A percentile compares a stretch with the other conserved stretches of the same genome.
Evolutionary conservation across 1,140 invertebrate species (phyloP).

Genomic region (Steinernema khuongi): DNA sequence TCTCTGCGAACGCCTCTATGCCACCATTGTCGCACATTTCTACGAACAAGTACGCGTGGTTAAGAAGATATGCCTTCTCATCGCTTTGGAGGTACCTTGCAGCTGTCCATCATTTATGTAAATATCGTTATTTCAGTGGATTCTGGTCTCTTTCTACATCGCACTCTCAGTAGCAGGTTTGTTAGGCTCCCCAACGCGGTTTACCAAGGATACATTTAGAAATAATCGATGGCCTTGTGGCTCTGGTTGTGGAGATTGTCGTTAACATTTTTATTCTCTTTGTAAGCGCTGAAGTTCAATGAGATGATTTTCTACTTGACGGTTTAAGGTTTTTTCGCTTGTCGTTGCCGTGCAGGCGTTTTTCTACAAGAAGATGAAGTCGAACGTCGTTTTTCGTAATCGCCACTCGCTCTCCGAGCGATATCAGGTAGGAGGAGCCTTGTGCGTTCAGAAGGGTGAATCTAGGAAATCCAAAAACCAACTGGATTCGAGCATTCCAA

Average conservation of each 20-base stretch:
- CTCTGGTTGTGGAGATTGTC: neutral
- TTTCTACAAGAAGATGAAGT: neutral
- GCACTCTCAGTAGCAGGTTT: neutral
- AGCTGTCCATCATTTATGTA: neutral
- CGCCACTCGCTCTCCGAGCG: neutral
- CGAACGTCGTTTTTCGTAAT: neutral
- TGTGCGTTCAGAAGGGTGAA: too few relatives aligned
- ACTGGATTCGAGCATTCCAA: neutral
- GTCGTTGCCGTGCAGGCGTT: neutral
- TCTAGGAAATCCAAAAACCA: neutral
- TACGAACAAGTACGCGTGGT: neutral
- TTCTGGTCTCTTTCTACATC: neutral
- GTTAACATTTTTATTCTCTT: neutral
- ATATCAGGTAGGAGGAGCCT: neutral
- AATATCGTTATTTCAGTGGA: neutral
- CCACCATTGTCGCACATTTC: neutral
- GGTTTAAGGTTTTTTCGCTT: neutral
- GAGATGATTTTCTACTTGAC: neutral
- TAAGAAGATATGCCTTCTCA: neutral
- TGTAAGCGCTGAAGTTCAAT: neutral
- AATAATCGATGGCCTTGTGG: neutral
- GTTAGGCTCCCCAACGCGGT: neutral
- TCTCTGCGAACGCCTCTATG: neutral
- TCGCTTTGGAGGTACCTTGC: neutral
- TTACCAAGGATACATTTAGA: neutral